A percentile compares a stretch with the other conserved stretches of the same genome.
Evolutionary conservation across 2,797 vertebrate species (phyloP).

Genomic region (Sebastes melanostomus): DNA sequence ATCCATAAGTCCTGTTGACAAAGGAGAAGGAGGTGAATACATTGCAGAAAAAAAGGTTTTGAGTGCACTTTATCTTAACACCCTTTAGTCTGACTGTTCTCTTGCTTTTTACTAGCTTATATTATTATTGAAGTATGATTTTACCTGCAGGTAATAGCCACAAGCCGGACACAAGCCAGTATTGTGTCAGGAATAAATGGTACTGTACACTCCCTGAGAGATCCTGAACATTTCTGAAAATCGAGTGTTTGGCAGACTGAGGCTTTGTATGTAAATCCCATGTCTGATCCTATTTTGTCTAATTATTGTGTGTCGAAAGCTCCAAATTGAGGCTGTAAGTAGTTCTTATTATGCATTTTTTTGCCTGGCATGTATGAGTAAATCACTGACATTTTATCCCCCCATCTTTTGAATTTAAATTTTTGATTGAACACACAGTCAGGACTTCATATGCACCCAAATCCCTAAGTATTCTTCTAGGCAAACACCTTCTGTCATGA

Average conservation of each 20-base stretch:
- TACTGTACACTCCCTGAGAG: neutral
- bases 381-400: neutral
- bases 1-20: neutral
- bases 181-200: neutral
- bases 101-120: neutral
- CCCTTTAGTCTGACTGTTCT: neutral
- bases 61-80: neutral
- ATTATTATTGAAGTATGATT: neutral
- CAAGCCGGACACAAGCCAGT: neutral
- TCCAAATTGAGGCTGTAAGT: neutral
- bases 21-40: neutral
- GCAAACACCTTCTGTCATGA: constrained; percentile 11
- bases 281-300: neutral
- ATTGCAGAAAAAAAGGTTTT: neutral
- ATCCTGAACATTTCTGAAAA: neutral
- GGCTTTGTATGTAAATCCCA: neutral
- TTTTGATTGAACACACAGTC: fast-evolving
- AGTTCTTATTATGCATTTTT: neutral
- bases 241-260: neutral
- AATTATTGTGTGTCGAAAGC: neutral
- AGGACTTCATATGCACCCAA: too few relatives aligned
- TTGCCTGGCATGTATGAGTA: neutral
- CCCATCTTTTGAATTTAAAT: too few relatives aligned
- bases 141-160: neutral
- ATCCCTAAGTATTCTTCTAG: too few relatives aligned